These are phyloP conservation scores for Caiman crocodilus DNA, from an alignment of 2,797 vertebrate genomes.

Conservation along the genomic window DNA sequence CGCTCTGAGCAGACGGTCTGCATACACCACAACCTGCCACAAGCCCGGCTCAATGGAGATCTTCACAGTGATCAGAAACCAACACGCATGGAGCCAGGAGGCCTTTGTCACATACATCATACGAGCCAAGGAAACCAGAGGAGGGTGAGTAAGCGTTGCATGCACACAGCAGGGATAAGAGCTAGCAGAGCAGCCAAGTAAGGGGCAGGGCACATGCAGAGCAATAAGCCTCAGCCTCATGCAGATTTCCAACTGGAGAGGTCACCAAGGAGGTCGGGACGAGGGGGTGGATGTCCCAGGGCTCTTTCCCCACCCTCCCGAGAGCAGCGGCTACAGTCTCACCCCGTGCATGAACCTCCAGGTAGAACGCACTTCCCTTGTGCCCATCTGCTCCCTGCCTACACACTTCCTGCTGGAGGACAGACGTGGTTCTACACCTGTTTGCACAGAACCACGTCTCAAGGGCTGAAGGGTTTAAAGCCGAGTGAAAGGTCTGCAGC, in stretches of 20 bases:
- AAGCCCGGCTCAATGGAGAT: not conserved
- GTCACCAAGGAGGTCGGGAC: rapidly evolving
- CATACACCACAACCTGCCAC: rapidly evolving
- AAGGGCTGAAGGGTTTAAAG: rapidly evolving
- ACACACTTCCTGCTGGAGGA: rapidly evolving
- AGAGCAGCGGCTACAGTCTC: not conserved
- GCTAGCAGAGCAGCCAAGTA: rapidly evolving
- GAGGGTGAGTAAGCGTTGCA: rapidly evolving
- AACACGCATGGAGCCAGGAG: rapidly evolving
- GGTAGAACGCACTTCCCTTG: no score
- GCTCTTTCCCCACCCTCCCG: rapidly evolving
- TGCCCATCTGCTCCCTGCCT: rapidly evolving
- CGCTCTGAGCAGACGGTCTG: not conserved
- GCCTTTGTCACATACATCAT: no score
- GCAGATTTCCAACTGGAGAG: not conserved
- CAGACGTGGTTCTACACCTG: not conserved
- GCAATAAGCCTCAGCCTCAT: not conserved
- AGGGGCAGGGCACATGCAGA: not conserved
- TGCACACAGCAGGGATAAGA: not conserved
- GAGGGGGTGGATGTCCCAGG: not conserved
- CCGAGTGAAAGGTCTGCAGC: rapidly evolving
- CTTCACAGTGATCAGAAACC: not conserved
- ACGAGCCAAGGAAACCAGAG: rapidly evolving
- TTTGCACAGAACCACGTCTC: not conserved
- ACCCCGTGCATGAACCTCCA: not conserved